Percentiles rank a stretch among this genome's conserved stretches.
These are phyloP conservation scores for Micrasema minimum DNA, from an alignment of 1,140 invertebrate species.

Conservation along the genomic window DNA sequence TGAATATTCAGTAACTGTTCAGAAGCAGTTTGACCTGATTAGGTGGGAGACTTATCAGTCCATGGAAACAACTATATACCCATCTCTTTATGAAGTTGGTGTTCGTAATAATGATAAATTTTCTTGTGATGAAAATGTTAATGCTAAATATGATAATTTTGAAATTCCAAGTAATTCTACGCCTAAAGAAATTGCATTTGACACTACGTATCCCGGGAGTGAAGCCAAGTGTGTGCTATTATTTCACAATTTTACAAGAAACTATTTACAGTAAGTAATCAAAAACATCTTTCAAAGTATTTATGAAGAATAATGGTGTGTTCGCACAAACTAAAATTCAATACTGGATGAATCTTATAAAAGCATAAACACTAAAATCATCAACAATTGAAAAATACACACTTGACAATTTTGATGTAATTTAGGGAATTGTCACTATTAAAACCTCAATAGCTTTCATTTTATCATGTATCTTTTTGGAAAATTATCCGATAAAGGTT, in stretches of 20 bases:
- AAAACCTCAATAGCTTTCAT: too few species aligned
- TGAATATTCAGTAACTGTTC: constrained; percentile 21
- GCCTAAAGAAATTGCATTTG: constrained; percentile 23
- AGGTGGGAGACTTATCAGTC: background rate
- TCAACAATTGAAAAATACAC: too few species aligned
- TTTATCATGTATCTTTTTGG: too few species aligned
- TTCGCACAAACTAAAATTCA: too few species aligned
- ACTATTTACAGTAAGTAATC: constrained; percentile 31
- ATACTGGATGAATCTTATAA: too few species aligned
- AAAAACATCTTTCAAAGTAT: too few species aligned
- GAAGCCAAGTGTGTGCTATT: constrained; percentile 15
- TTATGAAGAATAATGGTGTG: too few species aligned
- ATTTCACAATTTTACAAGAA: constrained; percentile 27
- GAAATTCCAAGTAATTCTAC: background rate
- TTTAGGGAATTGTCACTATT: too few species aligned
- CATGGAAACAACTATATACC: constrained; percentile 4
- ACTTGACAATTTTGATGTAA: too few species aligned
- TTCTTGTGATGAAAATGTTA: background rate
- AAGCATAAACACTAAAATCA: too few species aligned
- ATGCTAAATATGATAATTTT: background rate
- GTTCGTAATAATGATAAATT: background rate
- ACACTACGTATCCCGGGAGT: constrained; percentile 16
- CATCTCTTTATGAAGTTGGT: constrained; percentile 13
- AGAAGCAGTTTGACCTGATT: constrained; percentile 20
- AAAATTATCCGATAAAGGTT: too few species aligned